Evolutionary conservation across 2,113 vertebrate species (phyloP).

Genomic region (Probosciger aterrimus): DNA sequence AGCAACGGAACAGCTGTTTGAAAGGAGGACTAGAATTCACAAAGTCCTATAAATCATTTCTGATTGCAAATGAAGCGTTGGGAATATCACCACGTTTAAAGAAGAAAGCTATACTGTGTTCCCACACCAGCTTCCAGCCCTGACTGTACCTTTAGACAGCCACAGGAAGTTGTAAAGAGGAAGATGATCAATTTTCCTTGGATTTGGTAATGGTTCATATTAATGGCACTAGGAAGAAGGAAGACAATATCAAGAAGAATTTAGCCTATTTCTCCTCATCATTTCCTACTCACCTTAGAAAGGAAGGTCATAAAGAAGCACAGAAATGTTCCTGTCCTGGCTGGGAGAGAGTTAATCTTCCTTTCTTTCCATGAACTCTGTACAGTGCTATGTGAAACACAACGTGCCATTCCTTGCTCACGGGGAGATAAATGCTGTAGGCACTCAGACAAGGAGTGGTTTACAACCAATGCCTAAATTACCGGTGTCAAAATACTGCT

Average conservation of each 20-base stretch:
- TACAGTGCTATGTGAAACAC: fast-evolving
- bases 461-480: neutral
- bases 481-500: neutral
- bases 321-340: neutral
- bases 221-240: neutral
- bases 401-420: neutral
- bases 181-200: neutral
- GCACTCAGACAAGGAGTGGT: neutral
- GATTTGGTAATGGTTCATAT: neutral
- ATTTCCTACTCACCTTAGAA: neutral
- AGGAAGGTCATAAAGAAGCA: neutral
- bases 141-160: neutral
- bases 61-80: neutral
- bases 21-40: neutral
- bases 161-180: neutral
- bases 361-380: neutral
- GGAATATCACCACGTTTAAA: neutral
- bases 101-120: neutral
- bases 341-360: neutral
- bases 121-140: neutral
- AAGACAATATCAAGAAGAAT: neutral
- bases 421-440: neutral
- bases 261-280: neutral
- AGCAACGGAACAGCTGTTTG: neutral
- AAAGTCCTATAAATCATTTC: neutral